Base-by-base conservation (phyloP, 2,888 invertebrate genomes). In the Galerucella nymphaeae region DNA sequence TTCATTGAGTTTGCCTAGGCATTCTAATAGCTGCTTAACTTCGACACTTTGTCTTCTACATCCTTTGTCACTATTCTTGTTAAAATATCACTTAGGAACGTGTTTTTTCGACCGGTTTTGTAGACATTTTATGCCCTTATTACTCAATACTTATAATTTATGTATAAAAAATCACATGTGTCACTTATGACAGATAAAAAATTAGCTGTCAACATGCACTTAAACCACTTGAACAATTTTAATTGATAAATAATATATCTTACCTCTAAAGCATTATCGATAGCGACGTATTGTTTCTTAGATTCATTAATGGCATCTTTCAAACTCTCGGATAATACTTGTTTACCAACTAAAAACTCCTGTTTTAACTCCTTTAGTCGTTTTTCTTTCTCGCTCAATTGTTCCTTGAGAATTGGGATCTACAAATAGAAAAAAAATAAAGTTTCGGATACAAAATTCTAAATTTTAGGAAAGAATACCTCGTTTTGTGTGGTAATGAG, bases 231-330 rank as follows among this genome's bases (percentile, higher is more conserved):
- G n/a, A n/a, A n/a, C n/a, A n/a, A n/a, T n/a, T n/a, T n/a, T n/a
- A n/a, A n/a, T n/a, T n/a, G n/a, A n/a, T n/a, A n/a, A 70, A 8
- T 23, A 42, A 63, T 50, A 59, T 74, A 45, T 38, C 81, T 84
- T 77, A 91, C 90, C 77, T 88, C 87, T 71, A 90, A 84, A 41
- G 91, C 91, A 62, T 88, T 88, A 83, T 90, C 90, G 70, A 92
- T 88, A 55, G 91, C 90, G 80, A 89, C 89, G 84, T 92, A 92
- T 75, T 92, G 89, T 80, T 89, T 88, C 61, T 90, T 89, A 0
- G 91, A 89, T 84, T 91, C 91, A 30, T 81, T 82, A 64, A 88
- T 83, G 30, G 88, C 88, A 76, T 87, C 86, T 74, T 87, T 86
- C 79, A 88, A 84, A 75, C 86, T 88, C 74, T 87, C 87, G 8